Conservation (phyloP, 2,888 invertebrate species). For the Emmelina monodactyla region DNA sequence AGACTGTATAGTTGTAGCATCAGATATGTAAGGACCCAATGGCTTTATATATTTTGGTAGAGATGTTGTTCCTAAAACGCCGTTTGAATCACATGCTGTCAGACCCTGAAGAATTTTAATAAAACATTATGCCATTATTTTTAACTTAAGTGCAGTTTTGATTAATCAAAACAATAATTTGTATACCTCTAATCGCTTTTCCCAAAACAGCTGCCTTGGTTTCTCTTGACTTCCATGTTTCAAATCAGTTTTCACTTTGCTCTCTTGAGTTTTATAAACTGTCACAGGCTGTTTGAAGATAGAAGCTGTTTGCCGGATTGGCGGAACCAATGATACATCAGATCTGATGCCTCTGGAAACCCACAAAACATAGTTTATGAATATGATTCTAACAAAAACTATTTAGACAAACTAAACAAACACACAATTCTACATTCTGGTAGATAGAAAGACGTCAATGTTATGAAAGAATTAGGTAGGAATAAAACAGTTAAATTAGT, state of each 20-base stretch:
- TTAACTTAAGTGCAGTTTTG: neutral
- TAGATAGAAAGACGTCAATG: no score
- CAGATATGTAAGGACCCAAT: conserved; percentile 85
- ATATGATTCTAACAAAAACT: no score
- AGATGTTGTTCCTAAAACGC: conserved; percentile 84
- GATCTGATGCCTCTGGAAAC: conserved; percentile 81
- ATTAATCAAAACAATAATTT: no score
- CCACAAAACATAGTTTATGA: no score
- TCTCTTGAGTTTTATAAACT: conserved; percentile 90
- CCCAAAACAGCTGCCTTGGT: conserved; percentile 89
- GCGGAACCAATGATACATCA: conserved; percentile 91
- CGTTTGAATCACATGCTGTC: conserved; percentile 87
- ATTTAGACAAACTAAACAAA: no score
- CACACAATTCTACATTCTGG: no score
- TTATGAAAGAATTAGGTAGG: no score
- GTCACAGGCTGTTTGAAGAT: conserved; percentile 99
- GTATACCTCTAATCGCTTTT: conserved; percentile 73
- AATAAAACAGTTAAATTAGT: no score
- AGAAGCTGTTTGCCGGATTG: conserved; percentile 96
- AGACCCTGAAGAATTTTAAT: conserved; percentile 75
- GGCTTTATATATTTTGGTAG: conserved; percentile 84
- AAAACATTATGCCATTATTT: no score
- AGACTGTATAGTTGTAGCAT: conserved; percentile 89
- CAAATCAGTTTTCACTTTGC: conserved; percentile 87
- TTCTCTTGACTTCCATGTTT: conserved; percentile 94